phyloP scores from a whole-genome alignment of 2,888 invertebrate species.

The Cephus pulcher region DNA sequence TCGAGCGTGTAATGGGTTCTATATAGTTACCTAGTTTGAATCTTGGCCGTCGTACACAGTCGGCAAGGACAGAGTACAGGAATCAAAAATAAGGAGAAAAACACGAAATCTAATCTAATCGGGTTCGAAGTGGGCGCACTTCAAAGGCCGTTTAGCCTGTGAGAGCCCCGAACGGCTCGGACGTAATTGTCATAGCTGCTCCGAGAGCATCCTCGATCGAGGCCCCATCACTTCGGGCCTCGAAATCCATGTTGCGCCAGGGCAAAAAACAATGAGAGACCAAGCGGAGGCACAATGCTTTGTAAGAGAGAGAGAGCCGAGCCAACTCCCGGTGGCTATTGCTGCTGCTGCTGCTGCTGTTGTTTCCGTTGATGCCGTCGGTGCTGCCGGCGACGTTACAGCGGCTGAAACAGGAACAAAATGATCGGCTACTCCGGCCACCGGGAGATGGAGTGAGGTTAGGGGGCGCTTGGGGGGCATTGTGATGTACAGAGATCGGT shows the following conservation, averaged over 20 bases:
- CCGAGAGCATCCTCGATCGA: not conserved
- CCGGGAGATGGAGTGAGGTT: slow-evolving; percentile 37
- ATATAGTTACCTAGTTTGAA: not conserved
- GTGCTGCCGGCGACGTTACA: not conserved
- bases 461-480: slow-evolving; percentile 46
- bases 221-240: not conserved
- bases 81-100: not conserved
- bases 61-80: not conserved
- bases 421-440: slow-evolving; percentile 24
- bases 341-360: not conserved
- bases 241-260: slow-evolving; percentile 11
- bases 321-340: not conserved
- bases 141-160: slow-evolving; percentile 20
- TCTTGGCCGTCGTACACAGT: not conserved
- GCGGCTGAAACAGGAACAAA: slow-evolving; percentile 35
- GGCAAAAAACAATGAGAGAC: slow-evolving; percentile 13
- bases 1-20: not conserved
- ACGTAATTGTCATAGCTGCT: slow-evolving; percentile 12
- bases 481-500: slow-evolving; percentile 63
- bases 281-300: not conserved
- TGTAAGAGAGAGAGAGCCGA: not conserved
- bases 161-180: slow-evolving; percentile 15
- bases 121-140: slow-evolving; percentile 14
- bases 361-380: not conserved
- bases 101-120: slow-evolving; percentile 17